Evolutionary conservation across 2,888 invertebrate genomes (phyloP), one percentile per base, ranked within the genome.

Genomic region (Sesia bembeciformis): DNA sequence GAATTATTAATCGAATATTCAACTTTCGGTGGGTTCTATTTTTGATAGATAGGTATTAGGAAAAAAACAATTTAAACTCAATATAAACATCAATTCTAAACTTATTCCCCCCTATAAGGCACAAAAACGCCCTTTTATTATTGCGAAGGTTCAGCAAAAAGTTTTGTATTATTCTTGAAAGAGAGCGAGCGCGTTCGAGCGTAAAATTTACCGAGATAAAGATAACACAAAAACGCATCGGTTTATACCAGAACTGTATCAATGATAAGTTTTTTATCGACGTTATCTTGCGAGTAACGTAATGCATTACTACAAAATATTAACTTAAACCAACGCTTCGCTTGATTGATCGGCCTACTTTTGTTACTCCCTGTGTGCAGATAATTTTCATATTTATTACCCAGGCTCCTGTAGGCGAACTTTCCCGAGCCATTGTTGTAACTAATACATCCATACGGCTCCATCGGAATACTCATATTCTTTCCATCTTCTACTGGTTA

Each of bases 181-280:
- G 5, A 50, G 39, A 39, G 39, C 50, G 54, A 51, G 53, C 60
- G 55, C 60, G 55, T 42, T 56, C 57, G 54, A 61, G 57, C 62
- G 63, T 61, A 57, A 61, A 61, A 58, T 55, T 54, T 54, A 51
- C 38, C 54, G 54, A 58, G 58, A 64, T 60, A 64, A 63, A 63
- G 58, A 53, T 54, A 54, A 51, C 6, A 40, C 42, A 42, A 41
- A n/a, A 8, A 43, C 51, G 51, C 39, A 43, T 51, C 51, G 42
- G 40, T 53, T 53, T 7, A 46, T 40, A 38, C 38, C 7, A 40
- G 40, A 53, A 53, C 52, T 49, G 40, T 51, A 23, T 41, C 49
- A 50, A 40, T 39, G 46, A 51, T 39, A 7, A 7, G 53, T 51
- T n/a, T 43, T 23, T 41, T 57, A 57, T 58, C 58, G 40, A n/a